A percentile compares a stretch with the other conserved stretches of the same genome.
Conservation (phyloP, 2,797 vertebrate genomes). For the Enteromius treurensis region DNA sequence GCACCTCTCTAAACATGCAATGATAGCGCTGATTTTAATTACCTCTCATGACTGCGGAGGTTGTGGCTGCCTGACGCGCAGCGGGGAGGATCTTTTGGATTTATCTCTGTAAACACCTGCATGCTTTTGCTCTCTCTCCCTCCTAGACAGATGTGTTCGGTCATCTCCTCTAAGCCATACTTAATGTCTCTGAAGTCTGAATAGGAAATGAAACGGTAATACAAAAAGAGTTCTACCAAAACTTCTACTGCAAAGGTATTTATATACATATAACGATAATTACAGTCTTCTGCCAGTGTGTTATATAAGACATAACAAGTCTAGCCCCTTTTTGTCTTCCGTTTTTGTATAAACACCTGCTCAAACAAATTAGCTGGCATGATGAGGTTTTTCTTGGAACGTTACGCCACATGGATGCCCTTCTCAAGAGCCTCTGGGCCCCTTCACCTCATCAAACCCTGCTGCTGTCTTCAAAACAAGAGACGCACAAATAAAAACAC, state of each 20-base stretch:
- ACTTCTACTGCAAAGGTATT: neutral
- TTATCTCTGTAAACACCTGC: constrained; percentile 60
- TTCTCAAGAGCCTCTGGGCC: constrained; percentile 1
- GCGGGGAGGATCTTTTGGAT: constrained; percentile 52
- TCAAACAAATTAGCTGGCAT: constrained; percentile 22
- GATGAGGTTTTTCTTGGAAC: constrained; percentile 19
- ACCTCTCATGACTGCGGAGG: constrained; percentile 53
- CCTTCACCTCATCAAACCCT: neutral
- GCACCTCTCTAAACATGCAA: constrained; percentile 57
- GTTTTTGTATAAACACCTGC: constrained; percentile 44
- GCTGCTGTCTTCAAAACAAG: constrained; percentile 23
- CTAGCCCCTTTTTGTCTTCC: neutral
- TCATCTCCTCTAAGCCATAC: constrained; percentile 40
- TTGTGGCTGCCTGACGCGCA: constrained; percentile 42
- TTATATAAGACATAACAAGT: constrained; percentile 30
- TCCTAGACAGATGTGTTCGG: constrained; percentile 52
- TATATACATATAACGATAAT: constrained; percentile 33
- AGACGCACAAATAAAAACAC: constrained; percentile 11
- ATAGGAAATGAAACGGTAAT: constrained; percentile 35
- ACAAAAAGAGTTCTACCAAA: constrained; percentile 19
- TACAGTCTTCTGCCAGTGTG: constrained; percentile 34
- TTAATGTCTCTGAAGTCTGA: constrained; percentile 40
- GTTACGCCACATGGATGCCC: constrained; percentile 29
- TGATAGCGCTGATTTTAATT: constrained; percentile 60
- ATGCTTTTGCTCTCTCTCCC: constrained; percentile 41